Base-by-base conservation (phyloP, 2,888 invertebrate species). In the Galeopsomyia nigrocyanea region DNA sequence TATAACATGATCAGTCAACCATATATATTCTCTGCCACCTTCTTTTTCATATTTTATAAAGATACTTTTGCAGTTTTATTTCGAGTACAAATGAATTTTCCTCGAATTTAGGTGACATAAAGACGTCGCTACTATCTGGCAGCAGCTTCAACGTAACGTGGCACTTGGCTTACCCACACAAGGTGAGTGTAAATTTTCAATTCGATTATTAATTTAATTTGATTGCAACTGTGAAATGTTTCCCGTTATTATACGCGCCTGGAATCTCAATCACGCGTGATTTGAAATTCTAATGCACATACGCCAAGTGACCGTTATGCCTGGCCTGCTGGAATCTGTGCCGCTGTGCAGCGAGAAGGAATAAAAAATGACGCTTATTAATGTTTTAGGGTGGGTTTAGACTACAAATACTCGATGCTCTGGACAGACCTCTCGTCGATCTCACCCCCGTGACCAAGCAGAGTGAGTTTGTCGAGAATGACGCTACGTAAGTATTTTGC, bases 131-230 rank as follows among this genome's bases (percentile, higher is more conserved):
- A 80, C 85, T 94, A 75, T 91, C 95, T 19, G 97, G 96, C 67
- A 92, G 95, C 75, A 90, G 90, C 76, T 92, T 98, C 82, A 96
- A 94, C 87, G 93, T 96, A 62, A 93, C 95, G 75, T 98, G 97
- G 97, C 96, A 96, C 87, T 89, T 97, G 81, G 95, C 96, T 14
- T 97, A 96, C 88, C 95, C 97, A 6, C 97, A 98, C 84, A 90
- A 91, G 88, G 95, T 95, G 88, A 91, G 92, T 88, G 13, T n/a
- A 9, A 26, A 26, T 26, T 22, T n/a, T 13, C 1, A 17, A 17
- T 16, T n/a, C n/a, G n/a, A n/a, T n/a, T n/a, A n/a, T n/a, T n/a
- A n/a, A n/a, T n/a, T n/a, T n/a, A n/a, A n/a, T n/a, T n/a, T n/a
- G n/a, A n/a, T n/a, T n/a, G n/a, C 26, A 26, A 26, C 26, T 5